Evolutionary conservation across 2,797 vertebrate species (phyloP).

Genomic region (Choloepus didactylus): DNA sequence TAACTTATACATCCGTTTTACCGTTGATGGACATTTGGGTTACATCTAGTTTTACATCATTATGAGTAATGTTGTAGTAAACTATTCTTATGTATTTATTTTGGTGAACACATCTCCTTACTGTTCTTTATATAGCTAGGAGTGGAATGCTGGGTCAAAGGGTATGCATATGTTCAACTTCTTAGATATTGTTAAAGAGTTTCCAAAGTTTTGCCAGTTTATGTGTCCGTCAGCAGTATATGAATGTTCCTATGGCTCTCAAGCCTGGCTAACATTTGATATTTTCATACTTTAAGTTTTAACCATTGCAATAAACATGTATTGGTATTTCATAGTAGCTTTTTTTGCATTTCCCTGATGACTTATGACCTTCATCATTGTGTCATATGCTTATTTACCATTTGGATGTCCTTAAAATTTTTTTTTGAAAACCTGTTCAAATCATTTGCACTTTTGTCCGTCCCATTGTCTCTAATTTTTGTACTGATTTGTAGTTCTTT

Average conservation of each 20-base stretch:
- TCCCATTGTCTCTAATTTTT: background rate
- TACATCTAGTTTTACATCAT: background rate
- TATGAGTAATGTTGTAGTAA: background rate
- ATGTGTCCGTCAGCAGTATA: background rate
- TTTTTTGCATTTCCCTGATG: slow-evolving; percentile 29
- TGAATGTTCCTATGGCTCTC: background rate
- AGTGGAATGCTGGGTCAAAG: background rate
- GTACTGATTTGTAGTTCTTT: slow-evolving; percentile 7
- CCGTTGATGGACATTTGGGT: background rate
- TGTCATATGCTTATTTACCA: slow-evolving; percentile 7
- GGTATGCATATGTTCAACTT: background rate
- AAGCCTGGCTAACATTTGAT: background rate
- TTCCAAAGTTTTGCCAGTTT: background rate
- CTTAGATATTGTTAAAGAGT: background rate
- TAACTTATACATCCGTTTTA: background rate
- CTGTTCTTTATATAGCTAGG: slow-evolving; percentile 36
- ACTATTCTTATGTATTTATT: background rate
- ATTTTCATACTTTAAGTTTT: background rate
- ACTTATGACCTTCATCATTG: background rate
- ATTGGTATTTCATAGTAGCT: slow-evolving; percentile 2
- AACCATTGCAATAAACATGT: background rate
- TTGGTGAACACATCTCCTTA: background rate
- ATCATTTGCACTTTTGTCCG: background rate
- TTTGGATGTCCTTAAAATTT: background rate
- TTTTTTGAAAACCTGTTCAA: slow-evolving; percentile 21